Conservation (phyloP, 2,113 vertebrate genomes). For the Trichechus manatus region DNA sequence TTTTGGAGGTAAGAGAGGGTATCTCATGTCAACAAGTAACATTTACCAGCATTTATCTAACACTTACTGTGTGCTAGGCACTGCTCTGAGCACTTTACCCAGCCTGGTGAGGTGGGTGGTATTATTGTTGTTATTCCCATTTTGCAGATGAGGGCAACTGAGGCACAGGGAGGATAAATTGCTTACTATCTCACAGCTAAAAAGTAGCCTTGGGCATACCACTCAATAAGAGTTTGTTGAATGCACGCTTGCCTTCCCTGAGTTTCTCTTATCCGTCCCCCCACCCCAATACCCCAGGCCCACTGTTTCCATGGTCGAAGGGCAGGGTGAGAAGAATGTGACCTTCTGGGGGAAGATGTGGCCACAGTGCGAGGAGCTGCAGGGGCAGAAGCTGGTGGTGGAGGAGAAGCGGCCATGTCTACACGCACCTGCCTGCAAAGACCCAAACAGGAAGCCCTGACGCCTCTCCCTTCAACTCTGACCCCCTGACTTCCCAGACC, state of each 20-base stretch:
- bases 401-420: slow-evolving; percentile 78
- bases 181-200: background rate
- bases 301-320: slow-evolving; percentile 73
- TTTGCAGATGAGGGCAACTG: slow-evolving; percentile 48
- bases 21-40: slow-evolving; percentile 29
- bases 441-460: slow-evolving; percentile 68
- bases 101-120: slow-evolving; percentile 7
- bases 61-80: slow-evolving; percentile 26
- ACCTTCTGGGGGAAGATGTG: slow-evolving; percentile 81
- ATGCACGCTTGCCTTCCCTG: slow-evolving; percentile 56
- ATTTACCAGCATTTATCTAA: slow-evolving; percentile 32
- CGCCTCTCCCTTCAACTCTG: background rate
- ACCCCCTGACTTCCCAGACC: slow-evolving; percentile 5
- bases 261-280: slow-evolving; percentile 40
- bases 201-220: background rate
- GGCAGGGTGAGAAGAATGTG: slow-evolving; percentile 71
- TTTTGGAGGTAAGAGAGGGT: slow-evolving; percentile 16
- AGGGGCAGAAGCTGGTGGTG: slow-evolving; percentile 69
- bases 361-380: slow-evolving; percentile 51
- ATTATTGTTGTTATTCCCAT: background rate
- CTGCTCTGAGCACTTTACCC: slow-evolving; percentile 34
- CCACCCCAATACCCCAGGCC: slow-evolving; percentile 48
- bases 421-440: slow-evolving; percentile 78
- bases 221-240: slow-evolving; percentile 34
- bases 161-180: background rate